Conservation (phyloP, 1,140 invertebrate species). For the Drosophila ogumai region DNA sequence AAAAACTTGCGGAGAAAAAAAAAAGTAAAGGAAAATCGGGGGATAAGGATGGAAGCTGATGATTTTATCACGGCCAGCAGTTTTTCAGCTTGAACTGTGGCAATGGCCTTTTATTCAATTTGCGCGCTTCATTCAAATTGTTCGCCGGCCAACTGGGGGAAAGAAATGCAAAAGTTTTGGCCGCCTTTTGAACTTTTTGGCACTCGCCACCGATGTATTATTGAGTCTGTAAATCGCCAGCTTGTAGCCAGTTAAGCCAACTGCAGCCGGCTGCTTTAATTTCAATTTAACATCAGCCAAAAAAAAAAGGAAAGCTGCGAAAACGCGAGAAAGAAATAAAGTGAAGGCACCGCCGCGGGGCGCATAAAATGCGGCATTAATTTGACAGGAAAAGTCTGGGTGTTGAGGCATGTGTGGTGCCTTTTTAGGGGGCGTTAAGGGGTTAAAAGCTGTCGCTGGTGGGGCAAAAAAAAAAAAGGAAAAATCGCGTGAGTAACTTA, state of each 20-base stretch:
- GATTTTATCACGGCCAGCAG: conserved; percentile 72
- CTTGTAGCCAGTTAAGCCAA: conserved; percentile 44
- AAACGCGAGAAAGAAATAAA: conserved; percentile 11
- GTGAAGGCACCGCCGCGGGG: conserved; percentile 23
- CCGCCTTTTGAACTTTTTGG: conserved; percentile 66
- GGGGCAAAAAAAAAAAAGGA: conserved; percentile 4
- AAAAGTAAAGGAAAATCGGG: neutral
- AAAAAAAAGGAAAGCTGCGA: neutral
- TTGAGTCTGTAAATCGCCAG: conserved; percentile 43
- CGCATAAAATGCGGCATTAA: conserved; percentile 46
- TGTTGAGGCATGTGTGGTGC: conserved; percentile 24
- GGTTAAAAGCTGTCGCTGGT: conserved; percentile 31
- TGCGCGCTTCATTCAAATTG: conserved; percentile 69
- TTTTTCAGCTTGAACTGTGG: conserved; percentile 72
- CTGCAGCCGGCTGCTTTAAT: conserved; percentile 40
- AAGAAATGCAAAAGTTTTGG: conserved; percentile 51
- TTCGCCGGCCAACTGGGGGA: conserved; percentile 15
- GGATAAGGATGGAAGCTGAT: conserved; percentile 59
- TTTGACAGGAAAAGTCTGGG: conserved; percentile 44
- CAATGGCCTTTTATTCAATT: conserved; percentile 73
- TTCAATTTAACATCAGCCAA: conserved; percentile 23
- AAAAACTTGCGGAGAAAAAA: conserved; percentile 29
- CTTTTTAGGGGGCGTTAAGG: conserved; percentile 7
- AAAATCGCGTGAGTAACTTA: conserved; percentile 22
- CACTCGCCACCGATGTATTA: conserved; percentile 57